These are phyloP conservation scores for Tympanoctomys barrerae DNA, from an alignment of 2,797 vertebrate genomes.

Conservation along the genomic window DNA sequence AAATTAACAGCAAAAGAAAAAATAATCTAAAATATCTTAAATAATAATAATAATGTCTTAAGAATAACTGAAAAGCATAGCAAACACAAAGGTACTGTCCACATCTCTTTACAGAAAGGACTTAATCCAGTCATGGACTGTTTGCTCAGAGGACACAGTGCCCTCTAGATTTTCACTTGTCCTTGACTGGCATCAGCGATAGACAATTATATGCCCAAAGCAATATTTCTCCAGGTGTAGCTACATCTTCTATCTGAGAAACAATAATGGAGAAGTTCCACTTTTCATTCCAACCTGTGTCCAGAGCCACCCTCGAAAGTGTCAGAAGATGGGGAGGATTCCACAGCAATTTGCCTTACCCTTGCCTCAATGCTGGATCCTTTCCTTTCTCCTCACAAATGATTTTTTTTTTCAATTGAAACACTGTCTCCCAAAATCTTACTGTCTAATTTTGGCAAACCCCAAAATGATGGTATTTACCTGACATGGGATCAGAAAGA, in stretches of 20 bases:
- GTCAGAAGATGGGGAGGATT: neutral
- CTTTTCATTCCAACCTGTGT: neutral
- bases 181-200: accelerated
- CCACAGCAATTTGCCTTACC: neutral
- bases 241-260: neutral
- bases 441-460: neutral
- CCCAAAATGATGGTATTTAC: neutral
- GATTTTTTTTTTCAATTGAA: neutral
- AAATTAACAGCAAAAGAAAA: neutral
- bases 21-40: neutral
- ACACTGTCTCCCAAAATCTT: neutral
- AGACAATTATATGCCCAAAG: neutral
- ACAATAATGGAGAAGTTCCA: too few relatives aligned
- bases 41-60: neutral
- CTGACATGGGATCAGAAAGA: neutral
- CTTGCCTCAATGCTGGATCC: neutral
- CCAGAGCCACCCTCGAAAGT: accelerated
- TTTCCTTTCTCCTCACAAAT: neutral
- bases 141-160: too few relatives aligned
- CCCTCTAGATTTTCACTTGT: neutral
- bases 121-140: too few relatives aligned
- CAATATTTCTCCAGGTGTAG: too few relatives aligned
- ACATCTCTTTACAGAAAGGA: too few relatives aligned
- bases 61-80: neutral
- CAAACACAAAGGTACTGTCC: neutral